A percentile compares a stretch with the other conserved stretches of the same genome.
These are phyloP conservation scores for Heliconius nattereri DNA, from an alignment of 1,140 invertebrate species.

Conservation along the genomic window DNA sequence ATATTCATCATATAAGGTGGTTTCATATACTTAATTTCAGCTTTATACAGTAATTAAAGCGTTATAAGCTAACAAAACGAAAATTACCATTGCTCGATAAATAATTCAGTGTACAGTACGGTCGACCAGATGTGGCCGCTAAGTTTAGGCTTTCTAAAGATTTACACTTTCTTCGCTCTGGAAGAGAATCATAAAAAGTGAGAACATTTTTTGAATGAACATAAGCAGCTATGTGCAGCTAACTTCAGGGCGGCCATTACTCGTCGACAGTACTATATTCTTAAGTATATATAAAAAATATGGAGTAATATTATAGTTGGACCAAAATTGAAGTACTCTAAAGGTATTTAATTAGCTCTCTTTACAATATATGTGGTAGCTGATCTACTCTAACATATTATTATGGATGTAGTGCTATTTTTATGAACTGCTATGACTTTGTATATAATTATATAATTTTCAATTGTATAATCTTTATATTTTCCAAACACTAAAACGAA, in stretches of 20 bases:
- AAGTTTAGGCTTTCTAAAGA: neutral
- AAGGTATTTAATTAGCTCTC: constrained; percentile 56
- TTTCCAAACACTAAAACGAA: constrained; percentile 50
- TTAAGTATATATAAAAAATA: too few species aligned
- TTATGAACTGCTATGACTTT: constrained; percentile 45
- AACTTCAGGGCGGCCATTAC: neutral
- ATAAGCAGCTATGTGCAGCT: neutral
- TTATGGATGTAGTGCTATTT: constrained; percentile 38
- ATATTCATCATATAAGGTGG: neutral
- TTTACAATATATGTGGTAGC: constrained; percentile 46
- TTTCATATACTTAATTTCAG: neutral
- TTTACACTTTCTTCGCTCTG: too few species aligned
- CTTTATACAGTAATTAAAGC: too few species aligned
- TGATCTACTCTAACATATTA: neutral
- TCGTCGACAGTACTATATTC: too few species aligned
- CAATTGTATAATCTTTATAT: constrained; percentile 41
- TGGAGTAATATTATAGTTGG: neutral
- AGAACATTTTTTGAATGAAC: too few species aligned
- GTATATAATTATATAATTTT: constrained; percentile 45
- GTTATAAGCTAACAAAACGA: neutral
- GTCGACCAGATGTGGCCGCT: too few species aligned
- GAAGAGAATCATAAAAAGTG: too few species aligned
- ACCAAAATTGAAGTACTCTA: constrained; percentile 12
- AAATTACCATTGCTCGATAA: constrained; percentile 1
- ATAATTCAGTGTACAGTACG: neutral